Percentiles rank a stretch among this genome's conserved stretches.
Conservation (phyloP, 2,888 invertebrate genomes). For the Caenorhabditis zanzibari region DNA sequence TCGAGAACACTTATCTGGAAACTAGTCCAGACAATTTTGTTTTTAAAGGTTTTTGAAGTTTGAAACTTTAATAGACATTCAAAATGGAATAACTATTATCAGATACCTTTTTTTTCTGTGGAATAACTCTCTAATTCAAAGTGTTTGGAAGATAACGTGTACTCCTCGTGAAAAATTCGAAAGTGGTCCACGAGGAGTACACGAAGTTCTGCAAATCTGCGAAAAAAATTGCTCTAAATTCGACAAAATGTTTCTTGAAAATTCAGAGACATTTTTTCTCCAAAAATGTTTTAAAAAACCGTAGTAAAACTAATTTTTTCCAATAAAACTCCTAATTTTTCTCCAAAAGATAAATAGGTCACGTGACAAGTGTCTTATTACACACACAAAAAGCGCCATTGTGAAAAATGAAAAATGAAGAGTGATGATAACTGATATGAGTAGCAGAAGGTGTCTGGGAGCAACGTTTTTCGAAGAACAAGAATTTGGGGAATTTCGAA, state of each 20-base stretch:
- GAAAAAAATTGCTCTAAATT: too few species aligned
- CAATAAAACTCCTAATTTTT: not conserved
- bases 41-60: not conserved
- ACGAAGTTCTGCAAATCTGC: too few species aligned
- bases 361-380: slow-evolving; percentile 11
- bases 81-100: too few species aligned
- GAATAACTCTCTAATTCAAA: too few species aligned
- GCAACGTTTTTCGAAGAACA: not conserved
- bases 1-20: not conserved
- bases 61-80: not conserved
- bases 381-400: slow-evolving; percentile 5
- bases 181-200: too few species aligned
- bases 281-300: too few species aligned
- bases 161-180: too few species aligned
- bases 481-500: not conserved
- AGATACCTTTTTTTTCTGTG: too few species aligned
- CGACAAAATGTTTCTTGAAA: too few species aligned
- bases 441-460: slow-evolving; percentile 23
- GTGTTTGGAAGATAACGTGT: too few species aligned
- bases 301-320: too few species aligned
- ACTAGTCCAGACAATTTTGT: not conserved
- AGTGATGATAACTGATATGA: slow-evolving; percentile 16
- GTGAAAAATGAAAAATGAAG: not conserved
- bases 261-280: too few species aligned
- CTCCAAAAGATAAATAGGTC: not conserved